phyloP scores from a whole-genome alignment of 2,113 vertebrate genomes.

The Oncorhynchus keta region DNA sequence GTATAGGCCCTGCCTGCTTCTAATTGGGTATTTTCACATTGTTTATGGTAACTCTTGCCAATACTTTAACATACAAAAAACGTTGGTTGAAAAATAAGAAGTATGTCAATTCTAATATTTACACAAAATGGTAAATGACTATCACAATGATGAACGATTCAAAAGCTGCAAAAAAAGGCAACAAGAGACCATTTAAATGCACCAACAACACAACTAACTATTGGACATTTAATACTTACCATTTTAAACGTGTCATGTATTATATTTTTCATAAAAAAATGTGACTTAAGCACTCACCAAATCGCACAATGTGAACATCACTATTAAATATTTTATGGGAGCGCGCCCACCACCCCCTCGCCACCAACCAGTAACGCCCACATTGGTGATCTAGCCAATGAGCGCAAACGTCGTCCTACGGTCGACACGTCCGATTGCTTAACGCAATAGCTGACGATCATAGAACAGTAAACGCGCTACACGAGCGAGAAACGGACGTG shows the following conservation, averaged over 20 bases:
- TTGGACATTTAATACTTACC: neutral
- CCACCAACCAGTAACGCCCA: neutral
- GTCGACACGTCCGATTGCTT: neutral
- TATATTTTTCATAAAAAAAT: neutral
- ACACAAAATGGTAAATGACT: too few relatives aligned
- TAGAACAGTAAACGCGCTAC: neutral
- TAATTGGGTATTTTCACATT: too few relatives aligned
- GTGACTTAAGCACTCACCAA: neutral
- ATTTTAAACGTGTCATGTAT: neutral
- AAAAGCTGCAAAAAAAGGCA: too few relatives aligned
- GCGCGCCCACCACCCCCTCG: neutral
- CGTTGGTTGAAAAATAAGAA: too few relatives aligned
- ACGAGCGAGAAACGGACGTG: slow-evolving; percentile 14
- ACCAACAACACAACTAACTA: neutral
- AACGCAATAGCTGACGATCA: slow-evolving; percentile 4
- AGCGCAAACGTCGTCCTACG: neutral
- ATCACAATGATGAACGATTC: too few relatives aligned
- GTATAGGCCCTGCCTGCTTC: too few relatives aligned
- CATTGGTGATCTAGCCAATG: slow-evolving; percentile 9
- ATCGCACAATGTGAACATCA: neutral
- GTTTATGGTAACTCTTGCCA: too few relatives aligned
- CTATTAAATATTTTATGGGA: neutral
- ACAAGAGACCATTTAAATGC: too few relatives aligned
- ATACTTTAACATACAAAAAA: too few relatives aligned
- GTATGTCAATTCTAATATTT: too few relatives aligned